These are phyloP conservation scores for Conopomorpha cramerella DNA, from an alignment of 1,140 invertebrate genomes.

Conservation along the genomic window DNA sequence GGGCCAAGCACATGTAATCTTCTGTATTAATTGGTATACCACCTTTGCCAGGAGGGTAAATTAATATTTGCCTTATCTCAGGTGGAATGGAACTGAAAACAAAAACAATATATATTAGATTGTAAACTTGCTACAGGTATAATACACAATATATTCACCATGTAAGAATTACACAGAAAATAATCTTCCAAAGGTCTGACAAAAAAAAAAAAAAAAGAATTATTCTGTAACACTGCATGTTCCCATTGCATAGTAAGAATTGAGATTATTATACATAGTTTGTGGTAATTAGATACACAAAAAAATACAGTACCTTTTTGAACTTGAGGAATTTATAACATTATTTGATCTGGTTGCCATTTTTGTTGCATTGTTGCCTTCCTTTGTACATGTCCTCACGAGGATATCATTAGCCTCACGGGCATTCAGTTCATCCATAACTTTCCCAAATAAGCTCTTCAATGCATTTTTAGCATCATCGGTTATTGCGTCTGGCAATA, in stretches of 20 bases:
- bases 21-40: slow-evolving; percentile 89
- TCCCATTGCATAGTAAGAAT: too few species aligned
- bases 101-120: slow-evolving; percentile 12
- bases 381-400: slow-evolving; percentile 72
- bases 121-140: too few species aligned
- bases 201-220: too few species aligned
- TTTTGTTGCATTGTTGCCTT: slow-evolving; percentile 39
- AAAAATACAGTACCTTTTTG: slow-evolving; percentile 24
- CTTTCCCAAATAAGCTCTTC: slow-evolving; percentile 67
- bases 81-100: slow-evolving; percentile 54
- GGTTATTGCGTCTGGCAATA: slow-evolving; percentile 72
- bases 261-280: too few species aligned
- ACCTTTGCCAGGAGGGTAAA: slow-evolving; percentile 75
- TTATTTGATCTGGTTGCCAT: slow-evolving; percentile 43
- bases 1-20: slow-evolving; percentile 88
- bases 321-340: slow-evolving; percentile 24
- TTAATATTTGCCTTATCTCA: slow-evolving; percentile 66
- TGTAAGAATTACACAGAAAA: too few species aligned
- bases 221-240: too few species aligned
- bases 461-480: slow-evolving; percentile 69
- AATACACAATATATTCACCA: too few species aligned
- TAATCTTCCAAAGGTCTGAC: too few species aligned
- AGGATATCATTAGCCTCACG: slow-evolving; percentile 83
- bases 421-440: slow-evolving; percentile 71
- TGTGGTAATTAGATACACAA: too few species aligned